Conservation (phyloP, 92 coral and sea anemone genomes). For the Zoanthus solanderi region DNA sequence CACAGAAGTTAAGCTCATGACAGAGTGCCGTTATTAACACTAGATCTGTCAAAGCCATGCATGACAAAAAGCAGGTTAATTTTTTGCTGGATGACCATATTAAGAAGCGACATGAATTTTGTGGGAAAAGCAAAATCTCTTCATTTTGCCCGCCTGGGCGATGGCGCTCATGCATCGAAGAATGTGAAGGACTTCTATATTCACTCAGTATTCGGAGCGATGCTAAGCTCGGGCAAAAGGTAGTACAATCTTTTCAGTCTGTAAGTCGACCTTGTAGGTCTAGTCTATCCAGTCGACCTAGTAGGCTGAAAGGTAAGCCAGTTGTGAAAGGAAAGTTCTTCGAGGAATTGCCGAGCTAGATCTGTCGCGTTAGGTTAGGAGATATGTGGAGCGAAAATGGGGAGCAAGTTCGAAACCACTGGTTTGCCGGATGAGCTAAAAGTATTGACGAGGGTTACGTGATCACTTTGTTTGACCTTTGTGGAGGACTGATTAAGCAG, state of each 20-base stretch:
- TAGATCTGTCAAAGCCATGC: neutral
- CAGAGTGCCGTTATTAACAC: neutral
- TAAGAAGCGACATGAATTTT: neutral
- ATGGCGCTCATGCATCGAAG: slow-evolving; percentile 13
- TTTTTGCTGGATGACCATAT: neutral
- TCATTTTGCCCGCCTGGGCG: neutral
- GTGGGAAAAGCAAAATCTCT: neutral
- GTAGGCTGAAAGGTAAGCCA: slow-evolving; percentile 6
- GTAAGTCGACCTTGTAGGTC: too few relatives aligned
- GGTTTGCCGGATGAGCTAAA: neutral
- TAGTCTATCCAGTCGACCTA: slow-evolving; percentile 5
- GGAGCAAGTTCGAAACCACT: slow-evolving; percentile 9
- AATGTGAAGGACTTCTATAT: slow-evolving; percentile 4
- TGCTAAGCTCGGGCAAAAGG: slow-evolving; percentile 39
- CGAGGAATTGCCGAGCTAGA: slow-evolving; percentile 38
- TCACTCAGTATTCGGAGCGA: slow-evolving; percentile 31
- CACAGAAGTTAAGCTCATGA: slow-evolving; percentile 2
- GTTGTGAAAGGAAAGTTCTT: slow-evolving; percentile 42
- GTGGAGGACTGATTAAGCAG: slow-evolving; percentile 3
- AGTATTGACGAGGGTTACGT: neutral
- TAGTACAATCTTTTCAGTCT: slow-evolving; percentile 27
- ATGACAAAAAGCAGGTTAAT: neutral
- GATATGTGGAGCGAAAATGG: slow-evolving; percentile 53
- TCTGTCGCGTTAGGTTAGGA: slow-evolving; percentile 7
- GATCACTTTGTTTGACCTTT: neutral